phyloP scores from a whole-genome alignment of 2,888 invertebrate species.

The Dryobota labecula region DNA sequence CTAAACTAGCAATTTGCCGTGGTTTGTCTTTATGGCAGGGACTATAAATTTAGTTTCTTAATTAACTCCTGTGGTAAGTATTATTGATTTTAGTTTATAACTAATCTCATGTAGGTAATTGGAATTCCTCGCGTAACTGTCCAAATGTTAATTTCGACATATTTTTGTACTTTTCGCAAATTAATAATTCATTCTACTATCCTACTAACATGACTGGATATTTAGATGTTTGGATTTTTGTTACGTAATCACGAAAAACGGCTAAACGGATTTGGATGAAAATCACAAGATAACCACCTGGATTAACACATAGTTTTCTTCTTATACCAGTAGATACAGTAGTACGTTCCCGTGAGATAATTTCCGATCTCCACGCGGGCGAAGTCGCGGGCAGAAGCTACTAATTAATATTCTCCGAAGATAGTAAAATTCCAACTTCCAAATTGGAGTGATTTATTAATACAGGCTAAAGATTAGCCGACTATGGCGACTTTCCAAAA shows the following conservation, averaged over 20 bases:
- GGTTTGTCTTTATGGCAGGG: constrained; percentile 15
- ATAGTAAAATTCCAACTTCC: background rate
- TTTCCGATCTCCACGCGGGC: too few species aligned
- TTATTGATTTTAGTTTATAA: constrained; percentile 17
- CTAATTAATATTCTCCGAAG: background rate
- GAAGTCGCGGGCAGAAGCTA: too few species aligned
- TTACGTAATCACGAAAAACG: too few species aligned
- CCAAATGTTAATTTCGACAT: background rate
- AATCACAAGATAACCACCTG: too few species aligned
- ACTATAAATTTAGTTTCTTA: constrained; percentile 21
- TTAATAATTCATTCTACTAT: too few species aligned
- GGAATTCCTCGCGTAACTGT: background rate
- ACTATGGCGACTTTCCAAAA: constrained; percentile 1
- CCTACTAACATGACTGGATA: too few species aligned
- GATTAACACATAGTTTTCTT: too few species aligned
- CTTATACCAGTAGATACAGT: too few species aligned
- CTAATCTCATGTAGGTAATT: background rate
- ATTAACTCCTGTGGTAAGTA: background rate
- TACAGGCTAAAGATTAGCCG: background rate
- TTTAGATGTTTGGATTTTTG: too few species aligned
- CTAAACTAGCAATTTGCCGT: constrained; percentile 36
- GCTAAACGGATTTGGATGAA: too few species aligned
- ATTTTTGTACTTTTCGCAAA: background rate
- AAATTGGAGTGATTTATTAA: constrained; percentile 4
- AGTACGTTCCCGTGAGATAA: too few species aligned